Percentiles rank a stretch among this genome's conserved stretches.
Conservation (phyloP, 2,888 invertebrate species). For the Tinea semifulvella region DNA sequence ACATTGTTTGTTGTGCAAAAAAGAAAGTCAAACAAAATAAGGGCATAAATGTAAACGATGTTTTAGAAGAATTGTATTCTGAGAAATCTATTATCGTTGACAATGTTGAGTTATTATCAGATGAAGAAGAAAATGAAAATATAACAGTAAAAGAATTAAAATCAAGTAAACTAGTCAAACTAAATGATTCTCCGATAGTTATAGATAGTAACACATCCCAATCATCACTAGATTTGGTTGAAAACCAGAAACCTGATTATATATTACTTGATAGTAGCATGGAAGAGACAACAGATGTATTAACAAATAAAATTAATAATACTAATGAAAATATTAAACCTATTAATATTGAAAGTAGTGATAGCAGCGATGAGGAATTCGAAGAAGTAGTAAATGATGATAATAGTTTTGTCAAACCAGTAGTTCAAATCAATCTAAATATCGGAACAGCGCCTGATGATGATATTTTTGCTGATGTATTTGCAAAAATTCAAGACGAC, state of each 20-base stretch:
- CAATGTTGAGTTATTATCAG: conserved; percentile 41
- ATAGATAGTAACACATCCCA: background rate
- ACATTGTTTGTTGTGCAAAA: conserved; percentile 49
- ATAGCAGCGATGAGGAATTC: conserved; percentile 54
- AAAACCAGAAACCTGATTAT: conserved; percentile 31
- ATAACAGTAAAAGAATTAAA: conserved; percentile 14
- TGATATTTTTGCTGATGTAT: conserved; percentile 80
- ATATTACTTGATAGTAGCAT: conserved; percentile 36
- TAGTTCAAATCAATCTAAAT: conserved; percentile 53
- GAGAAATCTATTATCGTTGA: conserved; percentile 45
- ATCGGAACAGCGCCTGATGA: conserved; percentile 46
- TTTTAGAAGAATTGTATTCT: conserved; percentile 43
- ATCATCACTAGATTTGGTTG: conserved; percentile 36
- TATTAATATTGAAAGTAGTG: conserved; percentile 11
- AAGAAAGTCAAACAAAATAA: conserved; percentile 30
- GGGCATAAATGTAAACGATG: conserved; percentile 32
- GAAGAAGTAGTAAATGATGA: conserved; percentile 56
- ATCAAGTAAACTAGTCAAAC: background rate
- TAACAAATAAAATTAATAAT: conserved; percentile 13
- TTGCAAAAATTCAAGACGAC: too few species aligned
- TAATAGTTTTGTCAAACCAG: conserved; percentile 34
- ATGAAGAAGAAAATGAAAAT: conserved; percentile 38
- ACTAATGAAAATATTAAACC: conserved; percentile 14
- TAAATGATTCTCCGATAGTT: background rate
- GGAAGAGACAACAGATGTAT: too few species aligned